Base-by-base conservation (phyloP, 2,888 invertebrate species). In the Tromatobia lineatoria region DNA sequence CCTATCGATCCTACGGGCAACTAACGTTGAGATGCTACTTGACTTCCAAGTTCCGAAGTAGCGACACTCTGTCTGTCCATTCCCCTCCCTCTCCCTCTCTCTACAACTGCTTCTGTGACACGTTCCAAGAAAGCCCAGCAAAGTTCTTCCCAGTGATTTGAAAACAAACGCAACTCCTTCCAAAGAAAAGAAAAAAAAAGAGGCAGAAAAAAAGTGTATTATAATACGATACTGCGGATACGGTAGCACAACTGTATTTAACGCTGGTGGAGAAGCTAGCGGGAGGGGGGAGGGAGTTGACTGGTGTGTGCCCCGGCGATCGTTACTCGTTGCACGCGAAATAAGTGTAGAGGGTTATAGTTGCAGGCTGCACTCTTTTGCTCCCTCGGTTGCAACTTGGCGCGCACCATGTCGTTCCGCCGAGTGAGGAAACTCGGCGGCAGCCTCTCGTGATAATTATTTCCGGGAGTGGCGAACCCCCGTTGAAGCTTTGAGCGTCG, bases 261-360 rank as follows among this genome's bases (percentile, higher is more conserved):
- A 82, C 50, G 57, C 77, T 59, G 29, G 38, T 50, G 57, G 52
- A 52, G 76, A 74, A 50, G 57, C 73, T 42, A n/a, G 38, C 25
- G 25, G n/a, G 38, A 20, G 64, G 25, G 34, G 18, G 18, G 38
- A 38, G 38, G 50, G 74, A 18, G 2, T 38, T 38, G 29, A 18
- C 50, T 69, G 71, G 38, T 73, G 47, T 66, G 69, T 59, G 38
- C 52, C 76, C 77, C 47, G 25, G 69, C 83, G 83, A 83, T 83
- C 83, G 83, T 83, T 83, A 83, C 80, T 83, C 83, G 67, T 80
- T 77, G 80, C 83, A 80, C 80, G 83, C 83, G 80, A 83, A 83
- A 83, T 77, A 73, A 80, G 71, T 76, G 83, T 71, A 76, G 76
- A 80, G 76, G 50, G 76, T 83, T 73, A 80, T 52, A 71, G 76